Conservation (phyloP, 1,140 invertebrate genomes). For the Nomia melanderi region DNA sequence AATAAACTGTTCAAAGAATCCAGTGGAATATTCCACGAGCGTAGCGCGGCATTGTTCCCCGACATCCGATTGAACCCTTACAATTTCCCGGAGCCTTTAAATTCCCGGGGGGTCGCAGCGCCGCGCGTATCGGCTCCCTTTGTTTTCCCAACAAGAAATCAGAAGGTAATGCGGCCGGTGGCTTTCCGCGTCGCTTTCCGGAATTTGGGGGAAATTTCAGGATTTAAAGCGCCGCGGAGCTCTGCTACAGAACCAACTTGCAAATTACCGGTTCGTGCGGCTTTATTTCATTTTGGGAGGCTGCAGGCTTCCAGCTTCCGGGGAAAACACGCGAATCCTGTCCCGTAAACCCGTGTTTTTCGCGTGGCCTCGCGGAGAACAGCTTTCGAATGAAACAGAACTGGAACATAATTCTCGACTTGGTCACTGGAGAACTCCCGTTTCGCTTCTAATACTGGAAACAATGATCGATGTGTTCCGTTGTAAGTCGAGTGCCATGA, state of each 20-base stretch:
- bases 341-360: not conserved
- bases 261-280: not conserved
- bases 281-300: not conserved
- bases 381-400: no score
- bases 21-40: not conserved
- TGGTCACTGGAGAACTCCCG: not conserved
- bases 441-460: no score
- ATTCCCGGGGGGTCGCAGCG: not conserved
- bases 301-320: not conserved
- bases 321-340: not conserved
- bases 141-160: constrained; percentile 37
- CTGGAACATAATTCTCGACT: not conserved
- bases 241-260: not conserved
- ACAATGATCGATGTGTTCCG: no score
- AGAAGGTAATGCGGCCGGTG: constrained; percentile 7
- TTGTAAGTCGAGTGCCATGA: no score
- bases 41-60: constrained; percentile 25
- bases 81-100: constrained; percentile 30
- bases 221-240: not conserved
- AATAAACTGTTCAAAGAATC: constrained; percentile 13
- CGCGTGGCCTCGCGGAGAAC: not conserved
- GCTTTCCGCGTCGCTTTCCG: not conserved
- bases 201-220: constrained; percentile 1
- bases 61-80: constrained; percentile 43
- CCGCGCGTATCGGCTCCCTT: constrained; percentile 11